Base-by-base conservation (phyloP, 2,797 vertebrate genomes). In the Poecilia picta region DNA sequence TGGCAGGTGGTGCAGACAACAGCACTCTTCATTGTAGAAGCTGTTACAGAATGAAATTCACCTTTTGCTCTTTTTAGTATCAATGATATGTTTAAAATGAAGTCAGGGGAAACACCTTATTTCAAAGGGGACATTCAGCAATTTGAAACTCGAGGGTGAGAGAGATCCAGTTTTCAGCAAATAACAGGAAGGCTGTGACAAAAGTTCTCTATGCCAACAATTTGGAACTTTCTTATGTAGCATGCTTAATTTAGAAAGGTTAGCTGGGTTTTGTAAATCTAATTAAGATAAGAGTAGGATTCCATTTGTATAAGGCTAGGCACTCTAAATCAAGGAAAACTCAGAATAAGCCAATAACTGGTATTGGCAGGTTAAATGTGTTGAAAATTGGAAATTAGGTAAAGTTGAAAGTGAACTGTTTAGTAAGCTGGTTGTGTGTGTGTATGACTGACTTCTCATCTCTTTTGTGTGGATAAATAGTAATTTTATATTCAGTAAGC, bases 391-490 rank as follows among this genome's bases (percentile, higher is more conserved):
- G 36, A 68, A 43, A 41, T 43, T 0, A 68, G 64, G 18, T 18
- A 25, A 41, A 2, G 36, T 39, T 25, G 12, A 39, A 46, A 3
- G 16, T 43, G 2, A 43, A 51, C 43, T 62, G 20, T 53, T 74
- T 5, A n/a, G 36, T 68, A 3, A 16, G 39, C 43, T 59, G 28
- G 57, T 11, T 80, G 73, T 77, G 57, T 53, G 57, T 53, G 8
- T 36, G 2, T 2, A n/a, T 71, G 25, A 45, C 39, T 73, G 25
- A 47, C 45, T 23, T 66, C 28, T 2, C 46, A 25, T 71, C 10
- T 76, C 28, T 53, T 20, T 46, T n/a, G n/a, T 76, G 62, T 76
- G 13, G 18, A n/a, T 70, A 18, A 68, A 62, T 13, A 49, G 23
- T 46, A 70, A n/a, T 73, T 75, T 76, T 20, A 36, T 49, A n/a